Percentiles rank a stretch among this genome's conserved stretches.
Conservation (phyloP, 2,113 vertebrate species). For the Bubalus kerabau region DNA sequence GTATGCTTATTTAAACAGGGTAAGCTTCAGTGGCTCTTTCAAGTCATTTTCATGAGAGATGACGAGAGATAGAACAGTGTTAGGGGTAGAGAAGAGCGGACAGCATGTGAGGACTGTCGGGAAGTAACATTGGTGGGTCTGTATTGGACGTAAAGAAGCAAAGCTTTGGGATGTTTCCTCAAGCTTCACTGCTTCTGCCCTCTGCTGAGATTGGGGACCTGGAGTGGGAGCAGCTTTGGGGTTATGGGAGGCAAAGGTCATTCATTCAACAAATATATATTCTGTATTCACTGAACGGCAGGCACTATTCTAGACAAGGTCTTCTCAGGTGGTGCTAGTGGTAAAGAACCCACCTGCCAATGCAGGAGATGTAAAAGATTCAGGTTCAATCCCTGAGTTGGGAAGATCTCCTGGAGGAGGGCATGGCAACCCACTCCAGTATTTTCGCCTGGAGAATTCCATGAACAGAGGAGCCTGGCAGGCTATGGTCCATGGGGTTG, state of each 20-base stretch:
- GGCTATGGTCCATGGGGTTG: rapidly evolving
- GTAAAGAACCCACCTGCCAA: neutral
- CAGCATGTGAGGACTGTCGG: neutral
- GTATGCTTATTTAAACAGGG: neutral
- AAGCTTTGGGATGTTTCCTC: neutral
- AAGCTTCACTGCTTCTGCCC: neutral
- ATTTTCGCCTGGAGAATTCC: neutral
- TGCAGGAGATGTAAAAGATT: neutral
- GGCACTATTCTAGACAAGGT: neutral
- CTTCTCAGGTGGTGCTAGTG: neutral
- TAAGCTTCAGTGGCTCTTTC: neutral
- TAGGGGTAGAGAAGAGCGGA: neutral
- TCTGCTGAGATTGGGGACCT: neutral
- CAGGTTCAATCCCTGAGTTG: neutral
- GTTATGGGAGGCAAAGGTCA: neutral
- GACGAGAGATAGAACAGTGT: neutral
- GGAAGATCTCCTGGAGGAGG: neutral
- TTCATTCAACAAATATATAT: neutral
- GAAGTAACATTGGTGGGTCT: neutral
- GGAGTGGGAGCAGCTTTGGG: neutral
- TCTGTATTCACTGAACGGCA: neutral
- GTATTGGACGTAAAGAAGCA: neutral
- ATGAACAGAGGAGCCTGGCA: neutral
- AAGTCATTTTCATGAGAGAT: neutral
- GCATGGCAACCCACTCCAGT: neutral